phyloP scores from a whole-genome alignment of 2,797 vertebrate species.

The Anas flavirostris region DNA sequence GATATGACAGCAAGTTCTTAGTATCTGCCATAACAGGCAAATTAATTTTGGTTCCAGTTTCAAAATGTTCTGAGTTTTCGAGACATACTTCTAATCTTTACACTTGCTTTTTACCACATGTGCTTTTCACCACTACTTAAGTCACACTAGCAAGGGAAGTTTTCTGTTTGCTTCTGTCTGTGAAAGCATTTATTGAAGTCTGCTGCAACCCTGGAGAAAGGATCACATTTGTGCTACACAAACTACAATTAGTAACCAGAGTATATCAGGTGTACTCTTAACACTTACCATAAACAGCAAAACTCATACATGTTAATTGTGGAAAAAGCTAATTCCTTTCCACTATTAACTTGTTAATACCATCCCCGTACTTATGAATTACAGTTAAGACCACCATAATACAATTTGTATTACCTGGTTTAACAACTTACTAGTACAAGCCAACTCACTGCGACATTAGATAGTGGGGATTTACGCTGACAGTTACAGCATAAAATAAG shows the following conservation, averaged over 20 bases:
- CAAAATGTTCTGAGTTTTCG: conserved; percentile 28
- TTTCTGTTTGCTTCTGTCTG: conserved; percentile 35
- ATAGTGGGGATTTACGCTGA: conserved; percentile 83
- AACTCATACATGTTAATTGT: conserved; percentile 64
- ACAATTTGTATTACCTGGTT: conserved; percentile 70
- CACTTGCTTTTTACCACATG: conserved; percentile 24
- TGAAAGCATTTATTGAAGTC: conserved; percentile 28
- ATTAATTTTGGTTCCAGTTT: conserved; percentile 14
- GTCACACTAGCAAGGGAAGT: conserved; percentile 29
- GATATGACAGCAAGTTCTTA: neutral
- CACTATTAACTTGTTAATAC: conserved; percentile 79
- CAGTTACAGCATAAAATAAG: conserved; percentile 63
- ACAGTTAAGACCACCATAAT: conserved; percentile 79
- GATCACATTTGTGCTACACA: conserved; percentile 62
- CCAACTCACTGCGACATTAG: conserved; percentile 79
- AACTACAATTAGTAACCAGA: conserved; percentile 54
- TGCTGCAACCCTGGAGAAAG: conserved; percentile 52
- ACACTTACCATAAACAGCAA: conserved; percentile 80
- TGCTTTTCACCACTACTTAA: conserved; percentile 46
- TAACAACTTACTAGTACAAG: conserved; percentile 73
- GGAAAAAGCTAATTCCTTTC: conserved; percentile 81
- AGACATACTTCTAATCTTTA: neutral
- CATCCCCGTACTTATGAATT: conserved; percentile 83
- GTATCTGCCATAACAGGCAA: neutral
- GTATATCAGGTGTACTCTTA: conserved; percentile 75